phyloP scores from a whole-genome alignment of 92 coral and sea anemone genomes.

The Parazoanthus atlanticus region DNA sequence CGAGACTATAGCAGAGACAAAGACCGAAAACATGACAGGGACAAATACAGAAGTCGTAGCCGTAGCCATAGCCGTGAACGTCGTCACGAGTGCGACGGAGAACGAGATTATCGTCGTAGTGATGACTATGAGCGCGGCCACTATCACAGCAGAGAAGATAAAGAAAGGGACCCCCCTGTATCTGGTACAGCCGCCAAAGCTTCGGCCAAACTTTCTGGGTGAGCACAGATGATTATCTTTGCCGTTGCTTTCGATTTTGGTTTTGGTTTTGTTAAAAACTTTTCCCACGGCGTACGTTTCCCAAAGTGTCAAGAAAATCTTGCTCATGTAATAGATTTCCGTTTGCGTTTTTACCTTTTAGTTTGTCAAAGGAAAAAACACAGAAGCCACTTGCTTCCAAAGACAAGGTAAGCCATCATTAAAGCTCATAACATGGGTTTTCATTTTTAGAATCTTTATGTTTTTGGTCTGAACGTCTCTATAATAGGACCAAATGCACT shows the following conservation, averaged over 20 bases:
- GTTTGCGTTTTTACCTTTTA: constrained; percentile 15
- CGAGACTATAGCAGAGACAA: constrained; percentile 45
- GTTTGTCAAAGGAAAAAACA: constrained; percentile 55
- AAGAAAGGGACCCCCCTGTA: constrained; percentile 45
- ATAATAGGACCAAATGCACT: neutral
- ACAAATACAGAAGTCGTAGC: constrained; percentile 63
- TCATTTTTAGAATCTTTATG: neutral
- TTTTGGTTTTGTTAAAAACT: neutral
- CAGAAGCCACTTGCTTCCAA: constrained; percentile 48
- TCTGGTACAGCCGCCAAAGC: constrained; percentile 53
- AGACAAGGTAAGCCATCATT: constrained; percentile 53
- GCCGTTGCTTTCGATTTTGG: neutral
- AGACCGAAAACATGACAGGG: constrained; percentile 63
- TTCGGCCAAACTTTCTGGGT: constrained; percentile 60
- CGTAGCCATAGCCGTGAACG: constrained; percentile 56
- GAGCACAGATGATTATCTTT: neutral
- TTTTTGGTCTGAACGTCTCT: neutral
- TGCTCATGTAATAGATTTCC: too few relatives aligned
- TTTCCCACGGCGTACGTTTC: neutral
- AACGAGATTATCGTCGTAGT: constrained; percentile 60
- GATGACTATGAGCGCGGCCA: constrained; percentile 32
- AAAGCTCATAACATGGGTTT: neutral
- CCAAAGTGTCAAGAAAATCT: neutral
- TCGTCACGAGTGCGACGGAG: constrained; percentile 66
- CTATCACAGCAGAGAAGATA: constrained; percentile 50